Evolutionary conservation across 2,113 vertebrate genomes (phyloP), one percentile per base, ranked within the genome.

Genomic region (Hippocampus barbouri): DNA sequence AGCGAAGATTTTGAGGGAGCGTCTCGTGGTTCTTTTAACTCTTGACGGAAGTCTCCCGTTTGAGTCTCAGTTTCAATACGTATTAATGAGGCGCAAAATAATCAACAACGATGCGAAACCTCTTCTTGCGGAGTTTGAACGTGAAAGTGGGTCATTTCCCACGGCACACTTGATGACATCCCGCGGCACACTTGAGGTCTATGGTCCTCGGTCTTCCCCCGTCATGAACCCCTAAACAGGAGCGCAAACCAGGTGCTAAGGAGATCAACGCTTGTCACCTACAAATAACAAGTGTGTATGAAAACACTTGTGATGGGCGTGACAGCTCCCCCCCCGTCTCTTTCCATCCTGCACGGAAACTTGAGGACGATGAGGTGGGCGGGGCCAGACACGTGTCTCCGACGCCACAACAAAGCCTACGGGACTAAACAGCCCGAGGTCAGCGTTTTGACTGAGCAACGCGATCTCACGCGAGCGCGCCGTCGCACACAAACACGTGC

Each of bases 321-420:
- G 84, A 85, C 82, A 78, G 79, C 54, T 30, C 40, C 30, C 30
- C 30, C 30, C 71, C 83, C 73, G 81, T 77, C 14, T 62, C 74
- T 79, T 85, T 87, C 76, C 77, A 82, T 76, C 76, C 76, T 40
- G 27, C 25, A 68, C 63, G 72, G 67, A 27, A 62, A 60, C 23
- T 59, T 27, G 23, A 27, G 56, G 56, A 27, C 23, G n/a, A 56
- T 21, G n/a, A 56, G 10, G 23, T 27, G 61, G 83, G 79, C 20
- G 73, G 78, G 80, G 77, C 68, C 67, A 78, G 81, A 89, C 84
- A 86, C 84, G 81, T 79, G 89, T 88, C 88, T 85, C 66, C 74
- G 68, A 83, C 76, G 83, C 86, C 84, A 88, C 85, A 90, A 88
- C 79, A 89, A 86, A 87, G 74, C 83, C 73, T 78, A 79, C 68